Conservation (phyloP, 2,113 vertebrate species). For the Laticauda laticaudata region DNA sequence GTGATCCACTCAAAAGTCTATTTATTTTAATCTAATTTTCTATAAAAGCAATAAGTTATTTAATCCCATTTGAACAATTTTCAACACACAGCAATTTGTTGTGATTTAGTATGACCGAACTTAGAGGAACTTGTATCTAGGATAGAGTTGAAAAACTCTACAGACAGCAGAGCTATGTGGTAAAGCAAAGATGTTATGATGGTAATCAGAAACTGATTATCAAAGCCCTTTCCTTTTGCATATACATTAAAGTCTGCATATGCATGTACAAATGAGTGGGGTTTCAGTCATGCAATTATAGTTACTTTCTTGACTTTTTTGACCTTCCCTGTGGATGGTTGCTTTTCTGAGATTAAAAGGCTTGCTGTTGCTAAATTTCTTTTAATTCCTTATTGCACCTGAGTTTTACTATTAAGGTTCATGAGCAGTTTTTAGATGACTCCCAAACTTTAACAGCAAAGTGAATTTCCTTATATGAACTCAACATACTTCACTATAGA, state of each 20-base stretch:
- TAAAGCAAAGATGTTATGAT: not conserved
- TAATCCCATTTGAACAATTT: not conserved
- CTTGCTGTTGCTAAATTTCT: not conserved
- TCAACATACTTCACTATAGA: not conserved
- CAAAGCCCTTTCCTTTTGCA: not conserved
- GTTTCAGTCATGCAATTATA: not conserved
- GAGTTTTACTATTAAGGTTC: not conserved
- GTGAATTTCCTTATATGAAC: not conserved
- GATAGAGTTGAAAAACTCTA: not conserved
- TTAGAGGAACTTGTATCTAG: not conserved
- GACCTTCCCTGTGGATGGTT: not conserved
- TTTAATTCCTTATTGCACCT: not conserved
- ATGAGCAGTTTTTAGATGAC: not conserved
- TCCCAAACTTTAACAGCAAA: not conserved
- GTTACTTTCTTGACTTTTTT: not conserved
- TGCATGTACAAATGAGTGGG: not conserved
- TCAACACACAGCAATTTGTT: not conserved
- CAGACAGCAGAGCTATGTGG: not conserved
- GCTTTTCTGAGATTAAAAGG: not conserved
- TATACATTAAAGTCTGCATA: not conserved
- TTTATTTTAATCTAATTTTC: not conserved
- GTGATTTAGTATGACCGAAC: not conserved
- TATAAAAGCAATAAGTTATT: not conserved
- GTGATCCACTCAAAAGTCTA: not conserved
- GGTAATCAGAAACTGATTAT: not conserved